These are phyloP conservation scores for Apantesis nais DNA, from an alignment of 2,888 invertebrate species.

Conservation along the genomic window DNA sequence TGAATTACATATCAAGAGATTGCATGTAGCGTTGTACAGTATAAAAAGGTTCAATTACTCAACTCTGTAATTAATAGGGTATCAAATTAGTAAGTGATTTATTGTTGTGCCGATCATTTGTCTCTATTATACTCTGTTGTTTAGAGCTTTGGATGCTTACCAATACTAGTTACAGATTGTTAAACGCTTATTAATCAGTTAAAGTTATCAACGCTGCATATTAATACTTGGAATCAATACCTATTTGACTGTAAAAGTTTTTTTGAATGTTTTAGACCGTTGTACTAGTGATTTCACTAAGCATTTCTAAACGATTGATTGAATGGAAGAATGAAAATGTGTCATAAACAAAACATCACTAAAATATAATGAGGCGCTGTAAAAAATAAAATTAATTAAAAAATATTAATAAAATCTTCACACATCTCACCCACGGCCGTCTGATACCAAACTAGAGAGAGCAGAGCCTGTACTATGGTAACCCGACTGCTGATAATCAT, in stretches of 20 bases:
- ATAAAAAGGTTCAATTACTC: constrained; percentile 46
- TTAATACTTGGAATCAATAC: background rate
- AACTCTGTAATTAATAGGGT: constrained; percentile 47
- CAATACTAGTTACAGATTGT: constrained; percentile 4
- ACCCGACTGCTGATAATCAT: no score
- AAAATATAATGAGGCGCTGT: no score
- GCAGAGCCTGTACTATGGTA: no score
- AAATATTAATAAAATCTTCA: no score
- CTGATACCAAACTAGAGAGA: no score
- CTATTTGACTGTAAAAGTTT: background rate
- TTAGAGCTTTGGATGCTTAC: constrained; percentile 14
- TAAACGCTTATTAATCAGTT: constrained; percentile 1
- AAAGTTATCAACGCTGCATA: constrained; percentile 5
- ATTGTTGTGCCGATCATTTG: constrained; percentile 35
- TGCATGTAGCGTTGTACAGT: constrained; percentile 42
- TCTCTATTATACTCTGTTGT: constrained; percentile 19
- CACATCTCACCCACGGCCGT: no score
- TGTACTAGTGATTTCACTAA: no score
- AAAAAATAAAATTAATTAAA: no score
- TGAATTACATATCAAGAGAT: constrained; percentile 66
- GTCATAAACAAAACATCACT: no score
- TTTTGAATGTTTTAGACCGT: no score
- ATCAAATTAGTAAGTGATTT: constrained; percentile 49
- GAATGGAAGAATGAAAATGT: no score
- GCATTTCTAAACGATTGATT: no score